Evolutionary conservation across 2,888 invertebrate species (phyloP).

Genomic region (Lycia hirtaria): DNA sequence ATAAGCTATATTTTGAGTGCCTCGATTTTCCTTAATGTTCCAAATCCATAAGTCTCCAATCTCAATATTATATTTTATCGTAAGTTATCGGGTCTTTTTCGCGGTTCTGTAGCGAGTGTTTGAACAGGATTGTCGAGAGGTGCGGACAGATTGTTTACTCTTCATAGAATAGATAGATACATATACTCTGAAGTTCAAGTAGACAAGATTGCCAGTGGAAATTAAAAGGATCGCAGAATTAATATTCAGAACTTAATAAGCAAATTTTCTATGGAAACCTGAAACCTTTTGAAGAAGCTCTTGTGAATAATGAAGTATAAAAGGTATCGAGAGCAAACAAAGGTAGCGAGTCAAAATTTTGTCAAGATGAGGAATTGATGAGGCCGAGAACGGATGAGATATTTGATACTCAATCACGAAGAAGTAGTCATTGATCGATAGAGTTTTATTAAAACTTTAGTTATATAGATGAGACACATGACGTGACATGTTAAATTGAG

Average conservation of each 20-base stretch:
- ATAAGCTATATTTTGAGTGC: no score
- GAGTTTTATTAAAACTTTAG: no score
- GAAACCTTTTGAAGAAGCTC: not conserved
- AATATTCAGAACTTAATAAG: not conserved
- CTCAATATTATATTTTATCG: conserved; percentile 17
- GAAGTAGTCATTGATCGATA: no score
- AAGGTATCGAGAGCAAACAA: not conserved
- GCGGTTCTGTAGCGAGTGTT: conserved; percentile 25
- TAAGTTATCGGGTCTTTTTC: conserved; percentile 26
- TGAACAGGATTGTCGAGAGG: conserved; percentile 34
- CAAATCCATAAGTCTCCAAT: conserved; percentile 10
- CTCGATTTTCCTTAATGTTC: not conserved
- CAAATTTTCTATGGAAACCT: not conserved
- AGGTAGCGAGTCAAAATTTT: not conserved
- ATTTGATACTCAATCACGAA: no score
- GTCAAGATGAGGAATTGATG: no score
- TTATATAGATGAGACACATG: no score
- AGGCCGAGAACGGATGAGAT: no score
- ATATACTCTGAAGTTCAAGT: not conserved
- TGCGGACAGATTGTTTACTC: conserved; percentile 37
- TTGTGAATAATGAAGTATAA: not conserved
- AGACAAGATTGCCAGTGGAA: not conserved
- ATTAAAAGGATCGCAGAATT: conserved; percentile 1
- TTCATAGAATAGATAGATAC: conserved; percentile 17
- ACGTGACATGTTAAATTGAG: no score